A percentile compares a stretch with the other conserved stretches of the same genome.
Evolutionary conservation across 2,888 invertebrate species (phyloP).

Genomic region (Heliothis peltigera): DNA sequence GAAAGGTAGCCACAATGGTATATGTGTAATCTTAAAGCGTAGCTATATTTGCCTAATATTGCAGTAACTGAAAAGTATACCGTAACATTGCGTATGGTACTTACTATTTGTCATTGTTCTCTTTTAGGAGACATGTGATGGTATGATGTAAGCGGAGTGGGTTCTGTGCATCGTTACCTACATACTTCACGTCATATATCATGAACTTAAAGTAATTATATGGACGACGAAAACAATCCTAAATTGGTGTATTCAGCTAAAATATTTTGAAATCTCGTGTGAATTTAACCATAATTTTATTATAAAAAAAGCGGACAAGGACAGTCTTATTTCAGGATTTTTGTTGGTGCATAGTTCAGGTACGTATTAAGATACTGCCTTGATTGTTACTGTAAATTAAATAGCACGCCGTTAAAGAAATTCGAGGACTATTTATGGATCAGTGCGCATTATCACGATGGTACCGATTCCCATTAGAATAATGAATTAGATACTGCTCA

Average conservation of each 20-base stretch:
- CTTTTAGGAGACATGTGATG: constrained; percentile 26
- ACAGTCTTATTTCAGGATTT: background rate
- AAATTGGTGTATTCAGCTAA: background rate
- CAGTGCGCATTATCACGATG: background rate
- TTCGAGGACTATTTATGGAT: background rate
- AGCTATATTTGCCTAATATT: constrained; percentile 55
- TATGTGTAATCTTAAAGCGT: constrained; percentile 47
- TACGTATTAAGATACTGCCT: background rate
- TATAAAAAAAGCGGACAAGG: background rate
- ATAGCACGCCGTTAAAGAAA: background rate
- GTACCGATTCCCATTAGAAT: background rate
- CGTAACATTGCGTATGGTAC: constrained; percentile 47
- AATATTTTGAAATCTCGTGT: background rate
- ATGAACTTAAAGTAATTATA: background rate
- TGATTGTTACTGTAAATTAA: background rate
- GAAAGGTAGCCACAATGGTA: constrained; percentile 47
- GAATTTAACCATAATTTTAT: background rate
- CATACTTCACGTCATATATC: background rate
- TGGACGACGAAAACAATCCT: background rate
- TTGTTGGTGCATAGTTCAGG: background rate
- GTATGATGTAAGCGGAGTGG: constrained; percentile 40
- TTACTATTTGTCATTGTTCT: constrained; percentile 56
- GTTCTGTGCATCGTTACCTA: constrained; percentile 13
- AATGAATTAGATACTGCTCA: constrained; percentile 5
- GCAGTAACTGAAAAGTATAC: constrained; percentile 51